Evolutionary conservation across 2,113 vertebrate species (phyloP), one percentile per base, ranked within the genome.

Genomic region (Brachionichthys hirsutus): DNA sequence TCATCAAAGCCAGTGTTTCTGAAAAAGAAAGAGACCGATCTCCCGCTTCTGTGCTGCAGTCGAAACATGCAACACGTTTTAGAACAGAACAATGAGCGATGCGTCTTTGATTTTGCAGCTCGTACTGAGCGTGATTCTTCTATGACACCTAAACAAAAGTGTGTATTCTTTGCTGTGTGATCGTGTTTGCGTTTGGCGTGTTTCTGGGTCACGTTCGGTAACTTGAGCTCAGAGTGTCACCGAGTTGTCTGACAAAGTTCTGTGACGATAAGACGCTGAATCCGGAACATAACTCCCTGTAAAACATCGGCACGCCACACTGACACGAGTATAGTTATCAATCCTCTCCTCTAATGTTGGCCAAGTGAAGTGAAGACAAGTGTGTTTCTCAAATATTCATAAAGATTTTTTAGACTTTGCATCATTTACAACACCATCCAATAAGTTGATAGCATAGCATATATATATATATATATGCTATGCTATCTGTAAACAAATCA

Each of bases 91-190:
- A 15, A 24, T 42, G 67, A 72, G 16, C 36, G 64, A 60, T 13
- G 3, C 0, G 0, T 36, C 30, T 60, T 62, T 75, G 54, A 56
- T 67, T 55, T 56, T 15, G 45, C 18, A 2, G 12, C 19, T 51
- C 15, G 12, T n/a, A 24, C 35, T 46, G 42, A 59, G 47, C 44
- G 35, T 36, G 58, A 58, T 20, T 71, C 46, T n/a, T 60, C 41
- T 48, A n/a, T 45, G 41, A 59, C 49, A 44, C 44, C 45, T 61
- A 60, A 0, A 9, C 49, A 50, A 18, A 54, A 49, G 53, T 45
- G 45, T 30, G 54, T 70, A 67, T 20, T 77, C 62, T 57, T 54
- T 70, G 61, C 34, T 20, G 24, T 30, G 24, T 9, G 7, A 9
- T 13, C 12, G 14, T 20, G 4, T 49, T 15, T 15, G 11, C 19